A percentile compares a stretch with the other conserved stretches of the same genome.
phyloP scores from a whole-genome alignment of 2,888 invertebrate species.

The Leptinotarsa peninsularis region DNA sequence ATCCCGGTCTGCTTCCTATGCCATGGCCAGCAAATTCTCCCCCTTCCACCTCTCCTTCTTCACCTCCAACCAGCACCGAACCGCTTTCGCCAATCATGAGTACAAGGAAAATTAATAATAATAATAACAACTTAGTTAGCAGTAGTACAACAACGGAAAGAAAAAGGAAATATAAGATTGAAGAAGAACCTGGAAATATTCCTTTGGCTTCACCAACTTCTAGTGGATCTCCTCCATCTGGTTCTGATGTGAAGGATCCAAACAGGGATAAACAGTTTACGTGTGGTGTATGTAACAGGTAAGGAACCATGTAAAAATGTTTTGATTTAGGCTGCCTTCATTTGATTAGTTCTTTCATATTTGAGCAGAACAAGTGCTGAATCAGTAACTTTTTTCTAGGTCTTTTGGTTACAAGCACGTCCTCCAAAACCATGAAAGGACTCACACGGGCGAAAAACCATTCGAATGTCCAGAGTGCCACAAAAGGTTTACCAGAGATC shows the following conservation, averaged over 20 bases:
- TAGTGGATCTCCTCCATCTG: conserved; percentile 69
- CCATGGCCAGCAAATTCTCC: conserved; percentile 68
- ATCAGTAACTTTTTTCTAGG: conserved; percentile 58
- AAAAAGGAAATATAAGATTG: conserved; percentile 58
- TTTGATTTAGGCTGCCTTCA: no score
- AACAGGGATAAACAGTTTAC: conserved; percentile 85
- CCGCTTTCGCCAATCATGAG: conserved; percentile 63
- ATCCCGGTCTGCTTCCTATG: conserved; percentile 72
- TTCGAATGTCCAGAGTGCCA: conserved; percentile 93
- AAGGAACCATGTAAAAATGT: background rate
- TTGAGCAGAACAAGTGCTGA: no score
- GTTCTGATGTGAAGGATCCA: conserved; percentile 58
- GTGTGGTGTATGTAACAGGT: conserved; percentile 83
- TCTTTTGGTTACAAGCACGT: conserved; percentile 96
- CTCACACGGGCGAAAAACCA: conserved; percentile 94
- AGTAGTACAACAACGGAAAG: conserved; percentile 60
- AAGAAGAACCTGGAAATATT: conserved; percentile 47
- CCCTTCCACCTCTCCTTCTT: conserved; percentile 63
- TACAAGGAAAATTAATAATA: conserved; percentile 59
- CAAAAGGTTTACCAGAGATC: conserved; percentile 91
- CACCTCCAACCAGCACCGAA: conserved; percentile 66
- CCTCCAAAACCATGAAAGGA: conserved; percentile 92
- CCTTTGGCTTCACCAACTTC: conserved; percentile 71
- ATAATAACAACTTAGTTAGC: conserved; percentile 65
- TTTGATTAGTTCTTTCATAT: no score